Evolutionary conservation across 2,113 vertebrate species (phyloP), one percentile per base, ranked within the genome.

Genomic region (Ceyx margarethae): DNA sequence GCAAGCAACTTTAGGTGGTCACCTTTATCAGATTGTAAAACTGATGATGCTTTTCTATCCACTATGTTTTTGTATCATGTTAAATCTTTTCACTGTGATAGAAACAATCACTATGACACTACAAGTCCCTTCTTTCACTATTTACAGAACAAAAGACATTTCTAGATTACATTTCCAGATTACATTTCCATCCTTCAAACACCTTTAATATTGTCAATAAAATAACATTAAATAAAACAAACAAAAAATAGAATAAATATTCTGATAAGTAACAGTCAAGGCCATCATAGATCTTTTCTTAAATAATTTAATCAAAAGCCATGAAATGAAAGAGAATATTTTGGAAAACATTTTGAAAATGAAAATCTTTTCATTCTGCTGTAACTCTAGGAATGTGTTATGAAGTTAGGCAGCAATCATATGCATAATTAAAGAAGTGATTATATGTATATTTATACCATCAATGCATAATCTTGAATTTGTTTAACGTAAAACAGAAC

Each of bases 361-460:
- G 85, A 95, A 96, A 95, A 94, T 94, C 61, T 94, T 89, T 95
- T 80, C 91, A 74, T 97, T 96, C 93, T 91, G 65, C 91, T 74
- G 56, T 91, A 96, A 95, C 72, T 95, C 90, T 80, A 94, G 81
- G 85, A 97, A 95, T 71, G 5, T 87, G 91, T 85, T 95, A 88
- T 1, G 50, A 95, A 94, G 88, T 97, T 97, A 97, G 94, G 81
- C 75, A 95, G 93, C 80, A 97, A 97, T 97, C 93, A 95, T 37
- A 88, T 79, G 40, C 87, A 97, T 95, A 97, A 97, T 97, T 98
- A 97, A 97, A 97, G 83, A 95, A 95, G 72, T 96, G 95, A 96
- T 96, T 97, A 95, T 94, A 96, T 94, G 85, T 96, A 97, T 97
- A 97, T 96, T 96, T 97, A 97, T 93, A 97, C 95, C 92, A 93